Evolutionary conservation across 2,888 invertebrate genomes (phyloP).

Genomic region (Erpobdella octoculata): DNA sequence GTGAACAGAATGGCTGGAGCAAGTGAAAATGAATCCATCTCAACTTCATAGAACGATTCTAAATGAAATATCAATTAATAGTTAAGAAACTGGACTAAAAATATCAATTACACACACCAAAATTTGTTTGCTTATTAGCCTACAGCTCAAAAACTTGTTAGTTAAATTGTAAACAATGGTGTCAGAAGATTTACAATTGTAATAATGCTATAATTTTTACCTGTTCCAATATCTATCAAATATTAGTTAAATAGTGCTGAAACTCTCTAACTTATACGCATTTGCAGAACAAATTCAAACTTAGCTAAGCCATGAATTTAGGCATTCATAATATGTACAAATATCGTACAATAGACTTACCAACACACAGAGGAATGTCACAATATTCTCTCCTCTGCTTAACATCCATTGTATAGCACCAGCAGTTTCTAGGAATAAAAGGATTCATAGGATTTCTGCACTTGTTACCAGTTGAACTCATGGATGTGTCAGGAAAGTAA

Average conservation of each 20-base stretch:
- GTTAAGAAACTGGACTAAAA: too few relatives aligned
- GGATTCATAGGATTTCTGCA: conserved; percentile 30
- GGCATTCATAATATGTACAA: background rate
- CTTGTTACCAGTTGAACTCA: conserved; percentile 15
- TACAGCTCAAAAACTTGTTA: too few relatives aligned
- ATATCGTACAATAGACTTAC: background rate
- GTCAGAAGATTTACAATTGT: too few relatives aligned
- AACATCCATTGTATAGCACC: conserved; percentile 30
- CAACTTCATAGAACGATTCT: conserved; percentile 7
- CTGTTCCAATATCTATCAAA: too few relatives aligned
- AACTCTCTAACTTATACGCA: background rate
- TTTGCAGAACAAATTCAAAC: background rate
- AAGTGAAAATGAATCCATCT: background rate
- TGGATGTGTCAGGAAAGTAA: conserved; percentile 20
- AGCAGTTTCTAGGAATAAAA: conserved; percentile 21
- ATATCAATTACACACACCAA: too few relatives aligned
- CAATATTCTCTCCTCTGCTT: conserved; percentile 29
- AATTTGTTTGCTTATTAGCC: too few relatives aligned
- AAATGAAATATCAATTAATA: background rate
- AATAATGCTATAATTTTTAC: too few relatives aligned
- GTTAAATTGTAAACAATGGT: too few relatives aligned
- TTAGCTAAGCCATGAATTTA: background rate
- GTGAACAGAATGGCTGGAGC: background rate
- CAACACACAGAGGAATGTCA: conserved; percentile 26
- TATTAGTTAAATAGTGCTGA: too few relatives aligned